These are phyloP conservation scores for Orthosia cruda DNA, from an alignment of 2,888 invertebrate species.

Conservation along the genomic window DNA sequence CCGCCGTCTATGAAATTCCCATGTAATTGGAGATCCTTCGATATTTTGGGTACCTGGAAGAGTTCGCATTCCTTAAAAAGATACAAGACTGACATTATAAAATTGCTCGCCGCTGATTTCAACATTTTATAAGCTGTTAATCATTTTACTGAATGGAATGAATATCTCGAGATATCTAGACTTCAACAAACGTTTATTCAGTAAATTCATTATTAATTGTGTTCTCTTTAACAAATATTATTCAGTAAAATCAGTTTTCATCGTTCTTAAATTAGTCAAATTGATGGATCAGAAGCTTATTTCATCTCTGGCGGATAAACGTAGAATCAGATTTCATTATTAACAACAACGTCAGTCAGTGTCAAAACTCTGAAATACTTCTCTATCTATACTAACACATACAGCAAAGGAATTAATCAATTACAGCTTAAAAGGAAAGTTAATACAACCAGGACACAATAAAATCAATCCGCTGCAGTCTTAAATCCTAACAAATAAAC, in stretches of 20 bases:
- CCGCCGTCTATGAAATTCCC: constrained; percentile 80
- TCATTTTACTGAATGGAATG: background rate
- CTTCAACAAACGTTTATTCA: background rate
- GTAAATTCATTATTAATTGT: background rate
- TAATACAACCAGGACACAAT: background rate
- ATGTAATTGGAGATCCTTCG: constrained; percentile 81
- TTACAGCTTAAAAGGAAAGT: background rate
- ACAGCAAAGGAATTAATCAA: too few species aligned
- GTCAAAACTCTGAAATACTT: background rate
- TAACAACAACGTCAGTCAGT: too few species aligned
- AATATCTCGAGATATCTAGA: background rate
- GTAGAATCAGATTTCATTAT: background rate
- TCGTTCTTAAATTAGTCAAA: background rate
- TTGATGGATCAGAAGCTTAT: background rate
- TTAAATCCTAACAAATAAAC: constrained; percentile 23
- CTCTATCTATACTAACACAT: too few species aligned
- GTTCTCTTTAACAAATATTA: background rate
- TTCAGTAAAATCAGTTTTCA: background rate
- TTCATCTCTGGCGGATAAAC: background rate
- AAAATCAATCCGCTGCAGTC: background rate
- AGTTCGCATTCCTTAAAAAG: constrained; percentile 37
- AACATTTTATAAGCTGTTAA: background rate
- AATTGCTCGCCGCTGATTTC: background rate
- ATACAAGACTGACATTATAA: constrained; percentile 6
- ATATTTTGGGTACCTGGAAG: constrained; percentile 62